These are phyloP conservation scores for Elachura formosa DNA, from an alignment of 2,113 vertebrate genomes.

Conservation along the genomic window DNA sequence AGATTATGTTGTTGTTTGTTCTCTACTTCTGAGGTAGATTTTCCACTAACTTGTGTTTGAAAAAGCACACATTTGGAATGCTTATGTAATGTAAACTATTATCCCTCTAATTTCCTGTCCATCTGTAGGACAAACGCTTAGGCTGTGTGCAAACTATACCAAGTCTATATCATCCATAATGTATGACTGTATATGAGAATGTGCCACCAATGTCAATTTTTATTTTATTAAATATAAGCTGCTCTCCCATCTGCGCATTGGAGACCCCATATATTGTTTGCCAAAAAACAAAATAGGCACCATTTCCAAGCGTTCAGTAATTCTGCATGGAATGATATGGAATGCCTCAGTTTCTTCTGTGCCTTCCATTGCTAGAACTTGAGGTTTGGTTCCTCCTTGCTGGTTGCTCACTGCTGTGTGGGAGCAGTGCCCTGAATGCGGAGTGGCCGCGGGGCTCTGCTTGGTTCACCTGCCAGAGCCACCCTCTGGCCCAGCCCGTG, in stretches of 20 bases:
- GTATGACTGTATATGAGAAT: slow-evolving; percentile 42
- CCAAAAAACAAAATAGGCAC: background rate
- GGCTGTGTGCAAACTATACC: slow-evolving; percentile 4
- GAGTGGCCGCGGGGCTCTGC: fast-evolving
- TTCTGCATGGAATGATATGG: background rate
- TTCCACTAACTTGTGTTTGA: background rate
- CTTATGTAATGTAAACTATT: background rate
- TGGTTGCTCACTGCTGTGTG: background rate
- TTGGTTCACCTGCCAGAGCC: background rate
- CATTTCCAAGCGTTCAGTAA: background rate
- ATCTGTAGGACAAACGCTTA: slow-evolving; percentile 44
- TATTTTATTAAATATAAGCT: slow-evolving; percentile 64
- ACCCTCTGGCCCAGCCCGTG: fast-evolving
- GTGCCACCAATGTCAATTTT: slow-evolving; percentile 51
- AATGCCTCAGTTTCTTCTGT: background rate
- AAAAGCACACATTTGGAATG: background rate
- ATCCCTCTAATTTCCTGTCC: slow-evolving; percentile 37
- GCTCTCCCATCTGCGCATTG: slow-evolving; percentile 42
- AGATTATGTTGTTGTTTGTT: background rate
- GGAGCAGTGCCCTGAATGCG: background rate
- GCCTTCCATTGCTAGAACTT: background rate
- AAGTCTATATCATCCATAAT: slow-evolving; percentile 44
- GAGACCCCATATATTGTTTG: slow-evolving; percentile 54
- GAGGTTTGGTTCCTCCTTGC: fast-evolving
- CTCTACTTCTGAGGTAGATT: background rate